These are phyloP conservation scores for Drosophila lacertosa DNA, from an alignment of 1,140 invertebrate species.

Conservation along the genomic window DNA sequence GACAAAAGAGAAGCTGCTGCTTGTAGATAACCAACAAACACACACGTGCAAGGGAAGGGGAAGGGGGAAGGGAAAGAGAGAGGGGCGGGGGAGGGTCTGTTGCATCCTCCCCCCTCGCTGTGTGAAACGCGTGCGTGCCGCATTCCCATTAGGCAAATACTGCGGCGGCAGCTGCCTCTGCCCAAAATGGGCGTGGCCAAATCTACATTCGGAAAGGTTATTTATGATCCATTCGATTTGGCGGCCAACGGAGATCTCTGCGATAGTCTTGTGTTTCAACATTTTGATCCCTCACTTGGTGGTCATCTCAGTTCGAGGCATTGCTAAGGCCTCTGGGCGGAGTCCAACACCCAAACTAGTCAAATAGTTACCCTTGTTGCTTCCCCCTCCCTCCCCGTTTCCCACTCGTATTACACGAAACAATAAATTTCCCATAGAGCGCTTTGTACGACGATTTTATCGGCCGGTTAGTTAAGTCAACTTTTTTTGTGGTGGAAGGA, in stretches of 20 bases:
- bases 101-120: not conserved
- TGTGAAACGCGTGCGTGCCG: slow-evolving; percentile 42
- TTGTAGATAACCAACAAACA: slow-evolving; percentile 26
- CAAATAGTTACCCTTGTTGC: slow-evolving; percentile 62
- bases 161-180: slow-evolving; percentile 39
- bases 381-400: slow-evolving; percentile 10
- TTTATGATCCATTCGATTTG: slow-evolving; percentile 48
- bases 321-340: slow-evolving; percentile 37
- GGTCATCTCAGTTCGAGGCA: slow-evolving; percentile 38
- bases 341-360: slow-evolving; percentile 38
- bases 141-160: slow-evolving; percentile 59
- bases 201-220: slow-evolving; percentile 61
- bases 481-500: slow-evolving; percentile 7
- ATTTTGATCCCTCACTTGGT: slow-evolving; percentile 20
- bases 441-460: slow-evolving; percentile 47
- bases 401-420: slow-evolving; percentile 42
- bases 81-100: not conserved
- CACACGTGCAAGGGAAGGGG: slow-evolving; percentile 1
- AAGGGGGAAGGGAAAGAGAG: no score
- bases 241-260: slow-evolving; percentile 55
- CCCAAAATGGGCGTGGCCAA: slow-evolving; percentile 57
- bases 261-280: slow-evolving; percentile 47
- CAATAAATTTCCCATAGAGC: slow-evolving; percentile 48
- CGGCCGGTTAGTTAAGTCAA: slow-evolving; percentile 21
- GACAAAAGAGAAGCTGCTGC: slow-evolving; percentile 23